These are phyloP conservation scores for Pipistrellus nathusii DNA, from an alignment of 2,797 vertebrate species.

Conservation along the genomic window DNA sequence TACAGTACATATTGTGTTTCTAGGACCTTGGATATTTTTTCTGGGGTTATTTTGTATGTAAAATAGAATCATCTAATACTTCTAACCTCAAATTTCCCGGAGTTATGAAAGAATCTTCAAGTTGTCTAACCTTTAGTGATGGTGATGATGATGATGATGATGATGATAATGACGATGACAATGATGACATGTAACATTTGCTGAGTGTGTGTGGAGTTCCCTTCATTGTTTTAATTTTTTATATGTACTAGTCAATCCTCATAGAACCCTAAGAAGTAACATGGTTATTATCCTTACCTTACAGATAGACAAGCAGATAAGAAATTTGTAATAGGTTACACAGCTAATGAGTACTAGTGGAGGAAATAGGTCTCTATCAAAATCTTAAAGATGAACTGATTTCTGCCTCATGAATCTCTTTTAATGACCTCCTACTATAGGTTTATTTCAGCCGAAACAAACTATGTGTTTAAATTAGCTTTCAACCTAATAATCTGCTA, in stretches of 20 bases:
- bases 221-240: neutral
- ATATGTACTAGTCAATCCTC: neutral
- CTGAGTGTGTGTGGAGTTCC: neutral
- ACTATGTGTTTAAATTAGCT: neutral
- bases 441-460: neutral
- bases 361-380: conserved; percentile 2
- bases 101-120: neutral
- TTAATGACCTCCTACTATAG: neutral
- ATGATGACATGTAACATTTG: neutral
- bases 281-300: conserved; percentile 7
- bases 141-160: neutral
- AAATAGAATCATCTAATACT: neutral
- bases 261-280: neutral
- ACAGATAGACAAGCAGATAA: neutral
- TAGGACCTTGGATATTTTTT: neutral
- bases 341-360: neutral
- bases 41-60: neutral
- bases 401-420: neutral
- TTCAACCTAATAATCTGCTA: neutral
- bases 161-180: neutral
- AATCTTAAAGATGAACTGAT: neutral
- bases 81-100: neutral
- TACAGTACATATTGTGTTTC: neutral
- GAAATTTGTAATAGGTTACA: too few relatives aligned
- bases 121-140: neutral